phyloP scores from a whole-genome alignment of 2,888 invertebrate species.

The Pristionchus mayeri region DNA sequence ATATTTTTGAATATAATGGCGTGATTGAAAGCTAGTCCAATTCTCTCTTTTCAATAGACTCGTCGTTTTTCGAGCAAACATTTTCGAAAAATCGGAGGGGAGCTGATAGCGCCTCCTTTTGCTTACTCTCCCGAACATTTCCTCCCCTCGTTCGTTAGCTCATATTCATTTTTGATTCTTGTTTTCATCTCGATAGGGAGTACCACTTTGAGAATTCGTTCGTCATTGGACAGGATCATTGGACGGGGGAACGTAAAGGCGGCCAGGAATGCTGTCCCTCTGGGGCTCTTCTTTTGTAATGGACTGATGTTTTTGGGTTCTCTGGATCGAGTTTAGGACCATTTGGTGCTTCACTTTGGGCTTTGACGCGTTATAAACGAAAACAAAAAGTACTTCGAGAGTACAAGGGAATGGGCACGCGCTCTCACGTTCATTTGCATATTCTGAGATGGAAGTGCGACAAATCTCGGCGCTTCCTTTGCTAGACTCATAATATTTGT shows the following conservation, averaged over 20 bases:
- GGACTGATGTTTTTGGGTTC: background rate
- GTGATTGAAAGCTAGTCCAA: background rate
- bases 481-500: slow-evolving; percentile 37
- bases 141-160: too few relatives aligned
- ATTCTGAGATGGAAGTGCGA: background rate
- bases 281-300: background rate
- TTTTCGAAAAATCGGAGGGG: background rate
- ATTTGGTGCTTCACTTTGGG: background rate
- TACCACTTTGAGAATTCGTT: too few relatives aligned
- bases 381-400: slow-evolving; percentile 14
- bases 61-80: background rate
- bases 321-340: background rate
- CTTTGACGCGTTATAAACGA: too few relatives aligned
- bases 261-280: too few relatives aligned
- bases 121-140: too few relatives aligned
- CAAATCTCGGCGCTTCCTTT: background rate
- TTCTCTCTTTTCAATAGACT: slow-evolving; percentile 1
- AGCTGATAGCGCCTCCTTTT: too few relatives aligned
- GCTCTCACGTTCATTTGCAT: slow-evolving; percentile 11
- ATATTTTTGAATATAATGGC: slow-evolving; percentile 7
- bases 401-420: background rate
- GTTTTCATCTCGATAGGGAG: too few relatives aligned
- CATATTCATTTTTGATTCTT: too few relatives aligned
- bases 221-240: too few relatives aligned
- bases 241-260: too few relatives aligned